These are phyloP conservation scores for Thymelicus acteon DNA, from an alignment of 2,888 invertebrate species.

Conservation along the genomic window DNA sequence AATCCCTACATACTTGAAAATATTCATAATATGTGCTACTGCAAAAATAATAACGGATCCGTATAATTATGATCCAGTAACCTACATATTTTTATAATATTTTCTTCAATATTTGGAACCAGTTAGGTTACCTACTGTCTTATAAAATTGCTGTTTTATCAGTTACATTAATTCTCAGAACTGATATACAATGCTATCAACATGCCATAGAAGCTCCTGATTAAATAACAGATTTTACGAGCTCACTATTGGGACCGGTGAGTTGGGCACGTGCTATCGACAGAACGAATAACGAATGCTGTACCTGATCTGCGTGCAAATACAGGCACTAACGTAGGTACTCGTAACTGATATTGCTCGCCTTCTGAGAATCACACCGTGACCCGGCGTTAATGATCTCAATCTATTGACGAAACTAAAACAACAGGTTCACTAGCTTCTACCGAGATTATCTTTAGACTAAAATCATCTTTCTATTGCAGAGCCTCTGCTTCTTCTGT, in stretches of 20 bases:
- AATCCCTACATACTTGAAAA: too few species aligned
- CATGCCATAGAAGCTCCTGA: neutral
- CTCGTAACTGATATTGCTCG: conserved; percentile 1
- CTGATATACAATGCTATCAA: neutral
- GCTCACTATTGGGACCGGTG: conserved; percentile 16
- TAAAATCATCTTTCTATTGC: too few species aligned
- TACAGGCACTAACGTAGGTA: neutral
- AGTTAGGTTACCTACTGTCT: too few species aligned
- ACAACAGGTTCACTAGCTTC: too few species aligned
- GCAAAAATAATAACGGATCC: too few species aligned
- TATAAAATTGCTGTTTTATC: too few species aligned
- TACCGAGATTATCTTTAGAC: too few species aligned
- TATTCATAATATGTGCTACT: too few species aligned
- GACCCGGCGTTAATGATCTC: neutral
- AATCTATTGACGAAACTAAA: neutral
- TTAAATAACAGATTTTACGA: conserved; percentile 20
- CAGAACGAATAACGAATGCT: conserved; percentile 20
- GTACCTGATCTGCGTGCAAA: conserved; percentile 3
- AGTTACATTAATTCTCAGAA: neutral
- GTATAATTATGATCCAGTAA: too few species aligned
- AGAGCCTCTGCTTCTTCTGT: too few species aligned
- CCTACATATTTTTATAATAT: too few species aligned
- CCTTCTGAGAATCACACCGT: neutral
- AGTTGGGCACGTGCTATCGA: conserved; percentile 23
- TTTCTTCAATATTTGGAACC: too few species aligned